Base-by-base conservation (phyloP, 2,113 vertebrate species). In the Alosa alosa region DNA sequence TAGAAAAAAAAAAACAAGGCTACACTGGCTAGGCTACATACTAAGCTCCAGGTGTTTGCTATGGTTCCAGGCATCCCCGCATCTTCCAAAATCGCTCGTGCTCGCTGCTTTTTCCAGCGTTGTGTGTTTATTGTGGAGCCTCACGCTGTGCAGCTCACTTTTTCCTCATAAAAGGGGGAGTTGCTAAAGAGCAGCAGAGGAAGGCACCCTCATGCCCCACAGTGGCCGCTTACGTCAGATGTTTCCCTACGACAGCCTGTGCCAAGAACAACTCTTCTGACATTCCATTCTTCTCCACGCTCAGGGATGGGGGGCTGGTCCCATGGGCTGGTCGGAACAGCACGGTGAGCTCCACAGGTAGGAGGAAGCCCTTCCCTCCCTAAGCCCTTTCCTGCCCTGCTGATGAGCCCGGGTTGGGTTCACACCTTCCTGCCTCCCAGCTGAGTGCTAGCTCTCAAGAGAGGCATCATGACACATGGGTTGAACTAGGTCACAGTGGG, bases 321-420 rank as follows among this genome's bases (percentile, higher is more conserved):
- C n/a, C n/a, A n/a, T n/a, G 81, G 47, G 18, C 57, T 68, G 60
- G 47, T n/a, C 57, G 44, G 46, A 52, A 68, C 57, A 15, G 82
- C 25, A 52, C 39, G 83, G 49, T 83, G 83, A 10, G 45, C 75
- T 50, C 78, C 57, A 50, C 91, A 90, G 89, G 91, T 89, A 90
- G 83, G 36, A 89, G 87, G 87, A 91, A 91, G 85, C 86, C 89
- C 84, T 81, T 86, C 86, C 86, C 89, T 82, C 82, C 78, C 18
- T 36, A 49, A 41, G 81, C 86, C 81, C 87, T 88, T 90, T 78
- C 89, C 88, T 87, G 86, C 25, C 83, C 55, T 6, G 60, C 46
- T 84, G 81, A 86, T 83, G 68, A 84, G 83, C 86, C 83, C 52
- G 46, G 60, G 75, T 52, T 86, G 83, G 84, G 75, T 60, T 55